Percentiles rank a stretch among this genome's conserved stretches.
phyloP scores from a whole-genome alignment of 1,140 invertebrate species.

The Panagrolaimus sp. region DNA sequence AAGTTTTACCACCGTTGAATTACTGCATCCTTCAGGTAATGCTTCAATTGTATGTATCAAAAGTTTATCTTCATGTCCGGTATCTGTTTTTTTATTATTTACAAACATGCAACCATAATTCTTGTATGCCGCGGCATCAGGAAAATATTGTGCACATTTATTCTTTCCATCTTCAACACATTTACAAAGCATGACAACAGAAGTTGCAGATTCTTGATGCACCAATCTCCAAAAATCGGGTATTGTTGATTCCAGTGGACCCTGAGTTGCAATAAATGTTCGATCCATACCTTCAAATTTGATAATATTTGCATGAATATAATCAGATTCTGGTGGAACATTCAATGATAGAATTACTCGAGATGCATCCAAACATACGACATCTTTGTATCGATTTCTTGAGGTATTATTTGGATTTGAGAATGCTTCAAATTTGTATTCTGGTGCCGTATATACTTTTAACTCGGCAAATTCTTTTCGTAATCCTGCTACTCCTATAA shows the following conservation, averaged over 20 bases:
- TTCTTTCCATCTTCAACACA: conserved; percentile 70
- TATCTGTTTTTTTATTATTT: conserved; percentile 29
- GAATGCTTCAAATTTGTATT: conserved; percentile 16
- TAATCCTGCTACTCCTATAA: conserved; percentile 22
- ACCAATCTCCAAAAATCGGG: conserved; percentile 87
- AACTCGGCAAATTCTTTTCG: conserved; percentile 27
- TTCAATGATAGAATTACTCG: conserved; percentile 29
- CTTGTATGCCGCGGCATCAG: conserved; percentile 26
- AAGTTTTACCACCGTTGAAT: conserved; percentile 34
- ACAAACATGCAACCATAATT: conserved; percentile 33
- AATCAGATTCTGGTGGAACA: conserved; percentile 36
- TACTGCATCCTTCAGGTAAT: conserved; percentile 37
- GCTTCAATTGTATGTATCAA: conserved; percentile 28
- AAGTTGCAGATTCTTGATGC: conserved; percentile 70
- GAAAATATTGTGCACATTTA: conserved; percentile 32
- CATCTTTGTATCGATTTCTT: conserved; percentile 43
- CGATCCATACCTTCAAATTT: conserved; percentile 15
- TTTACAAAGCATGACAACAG: conserved; percentile 82
- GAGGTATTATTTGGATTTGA: conserved; percentile 29
- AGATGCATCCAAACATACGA: conserved; percentile 30
- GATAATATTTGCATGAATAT: conserved; percentile 34
- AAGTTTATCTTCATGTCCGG: conserved; percentile 3
- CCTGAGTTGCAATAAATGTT: conserved; percentile 67
- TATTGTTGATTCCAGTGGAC: conserved; percentile 76
- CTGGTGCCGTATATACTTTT: conserved; percentile 20